These are phyloP conservation scores for Mormoops blainvillei DNA, from an alignment of 2,113 vertebrate species.

Conservation along the genomic window DNA sequence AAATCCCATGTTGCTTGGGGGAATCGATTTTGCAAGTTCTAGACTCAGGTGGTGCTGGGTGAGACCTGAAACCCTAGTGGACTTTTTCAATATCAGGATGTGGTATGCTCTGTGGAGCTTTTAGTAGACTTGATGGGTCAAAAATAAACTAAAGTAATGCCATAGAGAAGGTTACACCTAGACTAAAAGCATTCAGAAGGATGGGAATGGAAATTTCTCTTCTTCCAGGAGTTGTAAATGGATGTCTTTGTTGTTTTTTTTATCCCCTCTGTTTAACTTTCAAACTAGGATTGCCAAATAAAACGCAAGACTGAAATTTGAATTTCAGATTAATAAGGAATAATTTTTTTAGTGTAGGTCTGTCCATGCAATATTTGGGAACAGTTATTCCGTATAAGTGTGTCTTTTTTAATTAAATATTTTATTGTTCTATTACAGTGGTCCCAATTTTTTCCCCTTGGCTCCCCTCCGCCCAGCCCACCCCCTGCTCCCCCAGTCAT, in stretches of 20 bases:
- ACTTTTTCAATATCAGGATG: neutral
- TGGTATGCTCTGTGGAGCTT: neutral
- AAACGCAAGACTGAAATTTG: conserved; percentile 47
- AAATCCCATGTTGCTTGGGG: conserved; percentile 56
- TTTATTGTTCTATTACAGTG: too few relatives aligned
- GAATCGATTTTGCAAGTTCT: conserved; percentile 62
- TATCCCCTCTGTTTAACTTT: conserved; percentile 32
- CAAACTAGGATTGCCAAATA: conserved; percentile 26
- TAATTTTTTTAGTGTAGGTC: neutral
- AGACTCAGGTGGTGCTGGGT: conserved; percentile 15
- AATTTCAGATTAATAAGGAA: conserved; percentile 42
- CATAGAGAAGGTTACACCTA: neutral
- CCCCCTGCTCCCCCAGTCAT: too few relatives aligned
- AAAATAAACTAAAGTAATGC: fast-evolving
- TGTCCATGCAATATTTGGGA: neutral
- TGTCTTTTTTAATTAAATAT: too few relatives aligned
- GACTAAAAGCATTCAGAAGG: neutral
- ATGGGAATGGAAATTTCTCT: neutral
- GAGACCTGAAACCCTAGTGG: conserved; percentile 54
- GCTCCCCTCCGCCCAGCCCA: too few relatives aligned
- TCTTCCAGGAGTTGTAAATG: conserved; percentile 15
- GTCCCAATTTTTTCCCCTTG: too few relatives aligned
- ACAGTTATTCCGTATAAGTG: neutral
- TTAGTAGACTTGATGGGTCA: neutral
- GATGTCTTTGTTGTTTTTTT: conserved; percentile 37